Base-by-base conservation (phyloP, 2,888 invertebrate species). In the Cecidostiba fungosa region DNA sequence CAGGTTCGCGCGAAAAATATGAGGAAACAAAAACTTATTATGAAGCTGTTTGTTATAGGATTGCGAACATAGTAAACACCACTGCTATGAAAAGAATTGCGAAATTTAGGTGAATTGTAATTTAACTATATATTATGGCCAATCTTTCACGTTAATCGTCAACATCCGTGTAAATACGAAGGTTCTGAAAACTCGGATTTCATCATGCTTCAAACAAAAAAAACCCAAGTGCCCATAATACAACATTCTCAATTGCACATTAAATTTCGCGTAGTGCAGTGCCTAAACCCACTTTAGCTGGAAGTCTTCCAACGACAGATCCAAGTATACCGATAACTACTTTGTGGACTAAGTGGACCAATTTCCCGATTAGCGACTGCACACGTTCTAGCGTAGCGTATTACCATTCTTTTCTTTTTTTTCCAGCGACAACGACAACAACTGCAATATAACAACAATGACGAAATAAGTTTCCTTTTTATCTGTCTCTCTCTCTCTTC, bases 341-440 rank as follows among this genome's bases (percentile, higher is more conserved):
- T n/a, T 26, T 1, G 0, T 29, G 0, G 39, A 3, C 73, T 78
- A 79, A 84, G 79, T 84, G 73, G 84, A n/a, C 74, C 70, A 76
- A 84, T 84, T 84, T 84, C n/a, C 77, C 47, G 84, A 84, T 84
- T 84, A 78, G 62, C 50, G 43, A 14, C 74, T 16, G 36, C 19
- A 23, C 26, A 19, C 79, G 50, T 19, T 12, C 26, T 3, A 43
- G 19, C 12, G 29, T 8, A 10, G 26, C 5, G 43, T 23, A 76
- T 32, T 76, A 50, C 5, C 26, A 47, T 29, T 29, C 36, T 76
- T 54, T 50, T 32, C 19, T n/a, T n/a, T n/a, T n/a, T n/a, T n/a
- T n/a, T 10, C 47, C 5, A 50, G 29, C 54, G 32, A 5, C n/a
- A n/a, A 19, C 29, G 50, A 50, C 29, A 10, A 29, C 50, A 32